phyloP scores from a whole-genome alignment of 2,113 vertebrate species.

The Promerops cafer region DNA sequence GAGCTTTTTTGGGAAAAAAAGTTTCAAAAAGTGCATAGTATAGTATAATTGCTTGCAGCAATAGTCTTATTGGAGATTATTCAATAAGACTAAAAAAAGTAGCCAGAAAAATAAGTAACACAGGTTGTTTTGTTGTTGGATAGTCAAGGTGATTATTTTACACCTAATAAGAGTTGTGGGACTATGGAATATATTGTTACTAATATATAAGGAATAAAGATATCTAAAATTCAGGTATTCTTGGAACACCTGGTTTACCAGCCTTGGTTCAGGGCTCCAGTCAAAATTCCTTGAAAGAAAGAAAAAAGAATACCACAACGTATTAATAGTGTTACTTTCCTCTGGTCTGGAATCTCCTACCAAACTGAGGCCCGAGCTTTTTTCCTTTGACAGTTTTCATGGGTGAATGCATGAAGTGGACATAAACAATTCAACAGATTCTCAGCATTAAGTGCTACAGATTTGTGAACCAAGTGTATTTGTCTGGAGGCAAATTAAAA shows the following conservation, averaged over 20 bases:
- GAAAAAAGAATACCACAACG: neutral
- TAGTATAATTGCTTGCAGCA: neutral
- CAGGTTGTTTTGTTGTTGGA: neutral
- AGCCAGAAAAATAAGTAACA: neutral
- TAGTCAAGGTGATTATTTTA: neutral
- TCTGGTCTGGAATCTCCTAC: neutral
- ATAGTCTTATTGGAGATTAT: neutral
- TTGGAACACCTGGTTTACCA: neutral
- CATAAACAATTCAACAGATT: neutral
- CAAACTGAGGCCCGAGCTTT: neutral
- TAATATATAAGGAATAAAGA: neutral
- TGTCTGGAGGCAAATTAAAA: neutral
- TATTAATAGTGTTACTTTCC: neutral
- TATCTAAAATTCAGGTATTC: neutral
- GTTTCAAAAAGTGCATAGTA: neutral
- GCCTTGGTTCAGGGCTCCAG: neutral
- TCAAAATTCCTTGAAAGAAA: neutral
- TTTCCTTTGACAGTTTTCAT: neutral
- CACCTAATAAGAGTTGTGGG: neutral
- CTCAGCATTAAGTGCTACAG: neutral
- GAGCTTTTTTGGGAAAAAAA: accelerated
- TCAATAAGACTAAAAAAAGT: too few relatives aligned
- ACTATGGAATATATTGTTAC: neutral
- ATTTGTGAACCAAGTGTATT: neutral
- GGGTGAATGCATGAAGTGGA: neutral